Base-by-base conservation (phyloP, 2,888 invertebrate genomes). In the Amiota communis region DNA sequence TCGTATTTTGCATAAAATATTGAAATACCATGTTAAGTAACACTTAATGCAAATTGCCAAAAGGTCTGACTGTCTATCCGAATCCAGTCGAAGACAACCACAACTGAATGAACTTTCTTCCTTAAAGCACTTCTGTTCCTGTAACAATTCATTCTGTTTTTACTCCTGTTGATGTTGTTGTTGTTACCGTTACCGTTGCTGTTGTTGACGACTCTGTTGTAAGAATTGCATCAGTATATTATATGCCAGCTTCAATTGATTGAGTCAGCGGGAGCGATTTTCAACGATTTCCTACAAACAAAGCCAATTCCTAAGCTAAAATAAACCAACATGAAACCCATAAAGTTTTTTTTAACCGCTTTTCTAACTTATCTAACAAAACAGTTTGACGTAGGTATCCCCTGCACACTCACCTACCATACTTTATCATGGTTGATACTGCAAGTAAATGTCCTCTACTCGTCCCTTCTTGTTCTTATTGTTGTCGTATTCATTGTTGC, bases 11-110 rank as follows among this genome's bases (percentile, higher is more conserved):
- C 88, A 87, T 87, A 87, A 87, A 85, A 85, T 87, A 87, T 88
- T 86, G 87, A 83, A 86, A 87, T 86, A 80, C 80, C 81, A 81
- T 87, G 86, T 88, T 86, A 87, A 88, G 84, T 88, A 87, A 79
- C 81, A 84, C 86, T 87, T 86, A 86, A 88, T 87, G 87, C 87
- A 86, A 87, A 87, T 87, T 79, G 77, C 73, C 53, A 76, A 76
- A 73, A 80, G 77, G 75, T 77, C 80, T 69, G 63, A 47, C 56
- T 36, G 36, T 36, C 36, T 36, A 36, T 6, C 36, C 2, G 36
- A 36, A 36, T 36, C 36, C 36, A 36, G 36, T 36, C 6, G 36
- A 36, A 36, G 23, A 36, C 36, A 36, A 36, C 6, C 36, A 36
- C 36, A 36, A 36, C 36, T 36, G 36, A 36, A 36, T 36, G 36